Evolutionary conservation across 2,113 vertebrate genomes (phyloP).

Genomic region (Blennius ocellaris): DNA sequence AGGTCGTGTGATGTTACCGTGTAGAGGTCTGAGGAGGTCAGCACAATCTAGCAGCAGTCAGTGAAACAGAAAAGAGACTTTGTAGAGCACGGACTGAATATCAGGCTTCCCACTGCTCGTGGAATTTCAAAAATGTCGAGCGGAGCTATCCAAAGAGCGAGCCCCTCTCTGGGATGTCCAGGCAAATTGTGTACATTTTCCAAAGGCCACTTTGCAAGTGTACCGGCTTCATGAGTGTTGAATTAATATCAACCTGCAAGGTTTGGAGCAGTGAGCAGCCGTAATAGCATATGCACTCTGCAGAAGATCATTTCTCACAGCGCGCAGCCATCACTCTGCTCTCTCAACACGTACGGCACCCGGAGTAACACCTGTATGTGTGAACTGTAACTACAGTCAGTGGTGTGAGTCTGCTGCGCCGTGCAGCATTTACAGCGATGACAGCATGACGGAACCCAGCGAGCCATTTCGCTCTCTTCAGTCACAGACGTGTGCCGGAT

Average conservation of each 20-base stretch:
- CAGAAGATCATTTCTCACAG: background rate
- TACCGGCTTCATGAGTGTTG: too few species aligned
- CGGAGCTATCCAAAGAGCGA: conserved; percentile 31
- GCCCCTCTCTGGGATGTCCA: conserved; percentile 22
- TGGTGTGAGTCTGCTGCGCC: conserved; percentile 16
- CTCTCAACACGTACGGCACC: background rate
- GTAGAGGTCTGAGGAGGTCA: conserved; percentile 43
- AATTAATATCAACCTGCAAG: background rate
- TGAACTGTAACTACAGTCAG: conserved; percentile 8
- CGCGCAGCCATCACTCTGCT: background rate
- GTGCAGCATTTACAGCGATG: conserved; percentile 1
- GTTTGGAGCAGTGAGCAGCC: background rate
- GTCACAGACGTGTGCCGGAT: background rate
- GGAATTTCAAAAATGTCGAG: conserved; percentile 62
- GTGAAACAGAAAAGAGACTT: conserved; percentile 11
- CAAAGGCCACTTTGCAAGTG: too few species aligned
- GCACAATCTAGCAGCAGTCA: conserved; percentile 11
- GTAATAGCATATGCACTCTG: background rate
- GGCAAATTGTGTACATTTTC: background rate
- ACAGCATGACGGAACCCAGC: background rate
- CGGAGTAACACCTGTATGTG: conserved; percentile 30
- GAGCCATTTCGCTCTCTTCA: background rate
- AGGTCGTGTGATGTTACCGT: conserved; percentile 17
- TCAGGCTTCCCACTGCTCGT: conserved; percentile 39
- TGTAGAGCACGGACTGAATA: conserved; percentile 11